Conservation (phyloP, 1,140 invertebrate species). For the Drosophila setifemur region DNA sequence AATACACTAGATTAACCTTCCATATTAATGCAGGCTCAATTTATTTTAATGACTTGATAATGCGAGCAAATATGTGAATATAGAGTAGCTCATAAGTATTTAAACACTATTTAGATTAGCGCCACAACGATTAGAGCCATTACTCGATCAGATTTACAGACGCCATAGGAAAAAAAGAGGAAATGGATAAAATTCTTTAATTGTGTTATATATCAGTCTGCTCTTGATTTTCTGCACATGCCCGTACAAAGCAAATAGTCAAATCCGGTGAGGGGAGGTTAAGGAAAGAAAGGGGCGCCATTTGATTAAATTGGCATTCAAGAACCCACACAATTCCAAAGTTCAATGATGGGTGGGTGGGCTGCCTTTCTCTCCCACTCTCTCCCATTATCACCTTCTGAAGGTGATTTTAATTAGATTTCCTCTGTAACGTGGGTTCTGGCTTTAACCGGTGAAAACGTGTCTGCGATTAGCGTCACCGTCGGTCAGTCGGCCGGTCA, state of each 20-base stretch:
- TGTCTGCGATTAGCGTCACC: constrained; percentile 41
- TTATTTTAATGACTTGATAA: constrained; percentile 2
- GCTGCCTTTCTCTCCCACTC: not conserved
- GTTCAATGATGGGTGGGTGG: not conserved
- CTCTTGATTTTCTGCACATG: constrained; percentile 20
- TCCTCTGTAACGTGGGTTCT: constrained; percentile 34
- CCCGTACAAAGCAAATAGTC: not conserved
- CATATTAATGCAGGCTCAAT: not conserved
- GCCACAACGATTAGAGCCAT: constrained; percentile 4
- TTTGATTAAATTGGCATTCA: constrained; percentile 42
- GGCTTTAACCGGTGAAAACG: constrained; percentile 21
- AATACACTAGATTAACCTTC: not conserved
- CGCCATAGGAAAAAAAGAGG: not conserved
- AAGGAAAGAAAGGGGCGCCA: not conserved
- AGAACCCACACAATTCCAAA: constrained; percentile 5
- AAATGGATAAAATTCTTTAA: constrained; percentile 17
- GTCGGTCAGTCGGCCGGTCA: not conserved
- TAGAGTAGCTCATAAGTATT: not conserved
- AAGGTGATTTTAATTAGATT: constrained; percentile 78
- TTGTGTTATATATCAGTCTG: constrained; percentile 9
- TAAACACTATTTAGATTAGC: constrained; percentile 4
- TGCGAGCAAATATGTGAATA: constrained; percentile 5
- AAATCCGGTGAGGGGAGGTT: not conserved
- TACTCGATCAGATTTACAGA: constrained; percentile 9
- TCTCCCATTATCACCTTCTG: constrained; percentile 40